Evolutionary conservation across 2,797 vertebrate genomes (phyloP), one percentile per base, ranked within the genome.

Genomic region (Paedocypris micromegethes): DNA sequence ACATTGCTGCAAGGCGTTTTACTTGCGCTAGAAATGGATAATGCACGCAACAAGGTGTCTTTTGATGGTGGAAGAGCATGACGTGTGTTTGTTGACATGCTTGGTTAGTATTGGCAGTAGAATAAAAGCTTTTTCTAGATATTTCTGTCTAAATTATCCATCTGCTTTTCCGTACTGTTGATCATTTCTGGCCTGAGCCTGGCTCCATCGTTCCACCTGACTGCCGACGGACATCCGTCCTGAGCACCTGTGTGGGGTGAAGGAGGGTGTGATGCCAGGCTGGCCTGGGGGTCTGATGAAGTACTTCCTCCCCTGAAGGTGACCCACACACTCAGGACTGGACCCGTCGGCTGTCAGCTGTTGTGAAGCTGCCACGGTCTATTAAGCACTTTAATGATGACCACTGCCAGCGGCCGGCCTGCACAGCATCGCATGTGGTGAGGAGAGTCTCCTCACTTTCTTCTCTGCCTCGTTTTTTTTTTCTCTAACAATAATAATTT

Each of bases 341-440:
- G 78, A 77, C 75, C 79, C 75, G 72, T 57, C 41, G 54, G 77
- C 77, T 80, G 82, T 79, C 84, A 79, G 78, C 79, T 81, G 81
- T 80, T 64, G 42, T 86, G 71, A 73, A 81, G 78, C 80, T 78
- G 77, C 72, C 78, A 85, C 67, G 82, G 85, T 88, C 88, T 87
- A 86, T 89, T 88, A 88, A 86, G 76, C 84, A 76, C 82, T 78
- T 86, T 89, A 88, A 88, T 87, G 83, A 88, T 88, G 85, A 84
- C 84, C 80, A 80, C 77, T 68, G 77, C 78, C 73, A 61, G 60
- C 46, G 63, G 66, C 49, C 52, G 6, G 56, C 43, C 71, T 62
- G 68, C 50, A 55, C 69, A 58, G 57, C 56, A 43, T 63, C 47
- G 53, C 58, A 53, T n/a, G 63, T n/a, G 60, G 45, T 53, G 68